Conservation (phyloP, 2,888 invertebrate genomes). For the Nomada lathburiana region DNA sequence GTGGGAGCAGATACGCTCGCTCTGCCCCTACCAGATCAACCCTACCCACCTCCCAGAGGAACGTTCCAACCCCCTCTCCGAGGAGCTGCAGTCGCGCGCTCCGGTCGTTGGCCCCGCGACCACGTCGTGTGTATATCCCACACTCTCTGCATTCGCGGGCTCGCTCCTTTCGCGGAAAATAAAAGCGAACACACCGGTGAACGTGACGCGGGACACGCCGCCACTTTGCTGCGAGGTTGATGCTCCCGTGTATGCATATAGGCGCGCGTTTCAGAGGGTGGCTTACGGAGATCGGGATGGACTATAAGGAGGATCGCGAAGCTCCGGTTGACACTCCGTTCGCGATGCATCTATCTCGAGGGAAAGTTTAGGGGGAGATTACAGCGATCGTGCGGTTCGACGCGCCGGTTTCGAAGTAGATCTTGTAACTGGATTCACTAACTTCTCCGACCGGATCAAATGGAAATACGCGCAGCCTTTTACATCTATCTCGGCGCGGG, state of each 20-base stretch:
- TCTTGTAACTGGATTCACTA: too few species aligned
- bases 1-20: conserved; percentile 65
- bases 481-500: too few species aligned
- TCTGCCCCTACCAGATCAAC: conserved; percentile 62
- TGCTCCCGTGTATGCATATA: background rate
- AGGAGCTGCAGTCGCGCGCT: conserved; percentile 78
- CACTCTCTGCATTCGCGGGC: conserved; percentile 66
- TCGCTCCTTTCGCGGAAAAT: conserved; percentile 71
- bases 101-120: conserved; percentile 83
- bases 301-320: background rate
- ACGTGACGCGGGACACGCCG: conserved; percentile 45
- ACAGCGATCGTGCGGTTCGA: too few species aligned
- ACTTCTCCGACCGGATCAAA: too few species aligned
- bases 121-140: conserved; percentile 73
- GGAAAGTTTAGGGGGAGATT: too few species aligned
- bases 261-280: background rate
- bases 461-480: too few species aligned
- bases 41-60: conserved; percentile 30
- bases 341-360: too few species aligned
- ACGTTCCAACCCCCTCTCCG: conserved; percentile 30
- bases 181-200: conserved; percentile 67
- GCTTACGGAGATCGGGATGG: background rate
- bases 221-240: conserved; percentile 12
- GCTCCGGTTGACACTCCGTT: too few species aligned
- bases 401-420: too few species aligned